Conservation (phyloP, 2,113 vertebrate species). For the Lophius piscatorius region DNA sequence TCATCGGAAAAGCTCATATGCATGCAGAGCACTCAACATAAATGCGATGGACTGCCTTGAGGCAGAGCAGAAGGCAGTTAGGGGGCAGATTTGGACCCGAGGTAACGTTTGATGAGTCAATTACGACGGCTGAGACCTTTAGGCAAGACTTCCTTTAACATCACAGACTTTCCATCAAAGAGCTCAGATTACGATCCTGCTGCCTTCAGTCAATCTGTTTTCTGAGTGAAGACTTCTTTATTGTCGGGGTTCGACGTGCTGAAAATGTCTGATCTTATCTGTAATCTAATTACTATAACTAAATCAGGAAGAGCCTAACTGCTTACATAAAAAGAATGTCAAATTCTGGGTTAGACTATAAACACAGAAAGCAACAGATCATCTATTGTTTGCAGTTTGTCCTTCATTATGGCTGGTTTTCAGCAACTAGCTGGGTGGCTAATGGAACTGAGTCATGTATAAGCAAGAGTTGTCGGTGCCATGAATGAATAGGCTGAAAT, state of each 20-base stretch:
- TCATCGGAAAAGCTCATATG: conserved; percentile 40
- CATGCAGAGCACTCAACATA: conserved; percentile 22
- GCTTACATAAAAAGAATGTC: conserved; percentile 28
- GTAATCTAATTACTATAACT: conserved; percentile 40
- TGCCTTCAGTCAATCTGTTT: conserved; percentile 20
- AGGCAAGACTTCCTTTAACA: conserved; percentile 5
- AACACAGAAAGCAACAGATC: conserved; percentile 34
- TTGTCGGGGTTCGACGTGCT: conserved; percentile 9
- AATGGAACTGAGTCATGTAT: conserved; percentile 7
- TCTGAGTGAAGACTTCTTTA: conserved; percentile 10
- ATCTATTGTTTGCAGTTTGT: conserved; percentile 19
- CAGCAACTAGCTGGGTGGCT: conserved; percentile 20
- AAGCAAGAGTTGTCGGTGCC: conserved; percentile 3
- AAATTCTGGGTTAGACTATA: conserved; percentile 9
- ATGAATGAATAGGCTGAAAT: conserved; percentile 10
- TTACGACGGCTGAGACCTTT: conserved; percentile 16
- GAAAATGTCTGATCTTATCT: conserved; percentile 34
- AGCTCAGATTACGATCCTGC: not conserved
- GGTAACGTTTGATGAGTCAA: conserved; percentile 34
- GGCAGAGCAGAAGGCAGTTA: conserved; percentile 15
- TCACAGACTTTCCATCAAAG: not conserved
- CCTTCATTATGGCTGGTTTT: conserved; percentile 5
- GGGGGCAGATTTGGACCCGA: conserved; percentile 30
- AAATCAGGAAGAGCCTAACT: conserved; percentile 40
- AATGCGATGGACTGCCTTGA: conserved; percentile 31